Base-by-base conservation (phyloP, 2,888 invertebrate genomes). In the Perdita meconis region DNA sequence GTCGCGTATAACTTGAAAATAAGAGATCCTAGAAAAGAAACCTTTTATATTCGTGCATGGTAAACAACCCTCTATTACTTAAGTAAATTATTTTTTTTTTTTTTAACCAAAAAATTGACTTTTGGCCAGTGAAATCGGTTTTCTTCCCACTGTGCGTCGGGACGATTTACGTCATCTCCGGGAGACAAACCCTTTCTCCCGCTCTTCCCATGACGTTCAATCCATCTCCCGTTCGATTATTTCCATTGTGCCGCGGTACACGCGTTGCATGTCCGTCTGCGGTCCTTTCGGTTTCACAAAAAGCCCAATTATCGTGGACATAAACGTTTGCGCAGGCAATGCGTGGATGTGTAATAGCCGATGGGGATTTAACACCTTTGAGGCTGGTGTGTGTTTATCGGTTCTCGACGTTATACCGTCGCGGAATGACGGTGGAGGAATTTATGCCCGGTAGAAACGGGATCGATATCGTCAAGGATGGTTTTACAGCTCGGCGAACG, bases 211-310 rank as follows among this genome's bases (percentile, higher is more conserved):
- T 19, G 30, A 26, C 13, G 12, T 16, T 19, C 22, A 16, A 50
- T 50, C 13, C 65, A 44, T 34, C 38, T 56, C 10, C 53, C 22
- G 38, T 26, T 51, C 26, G 40, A 30, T 4, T 36, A 22, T 51
- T 38, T 16, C 34, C 36, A 51, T 56, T 42, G 64, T 64, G n/a
- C 38, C n/a, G 3, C 10, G 4, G 38, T 55, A 16, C 16, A 6
- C 19, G 19, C n/a, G 44, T 69, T 64, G 69, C 69, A 64, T 70
- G 65, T 55, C 38, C 42, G 12, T 36, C 64, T 36, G 36, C 36
- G 44, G 63, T 55, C 53, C 44, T 44, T 24, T 0, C 13, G 36
- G n/a, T 42, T 64, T 53, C 55, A 38, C 44, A 55, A 64, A 65
- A 30, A 10, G n/a, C 30, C 13, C 44, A 10, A 10, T 26, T 36